phyloP scores from a whole-genome alignment of 2,888 invertebrate species.

The Apodemia zela region DNA sequence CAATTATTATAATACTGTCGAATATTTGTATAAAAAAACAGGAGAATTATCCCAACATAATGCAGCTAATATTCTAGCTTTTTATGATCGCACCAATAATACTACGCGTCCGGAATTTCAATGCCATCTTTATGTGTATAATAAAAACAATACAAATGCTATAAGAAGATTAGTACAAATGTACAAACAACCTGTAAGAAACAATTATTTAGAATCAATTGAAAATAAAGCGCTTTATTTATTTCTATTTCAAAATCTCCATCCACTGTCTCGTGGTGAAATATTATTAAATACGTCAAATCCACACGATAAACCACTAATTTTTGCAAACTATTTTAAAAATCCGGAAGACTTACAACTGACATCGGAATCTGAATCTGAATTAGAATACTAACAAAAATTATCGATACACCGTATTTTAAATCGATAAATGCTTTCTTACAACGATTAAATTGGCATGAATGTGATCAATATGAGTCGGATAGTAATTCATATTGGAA shows the following conservation, averaged over 20 bases:
- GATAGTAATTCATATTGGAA: constrained; percentile 49
- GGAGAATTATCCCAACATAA: constrained; percentile 70
- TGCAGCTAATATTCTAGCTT: constrained; percentile 75
- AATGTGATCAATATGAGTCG: constrained; percentile 41
- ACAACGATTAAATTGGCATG: constrained; percentile 42
- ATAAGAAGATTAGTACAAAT: constrained; percentile 1
- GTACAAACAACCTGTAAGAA: constrained; percentile 41
- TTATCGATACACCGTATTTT: too few species aligned
- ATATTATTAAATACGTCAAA: constrained; percentile 77
- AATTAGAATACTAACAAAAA: too few species aligned
- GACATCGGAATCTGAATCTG: constrained; percentile 31
- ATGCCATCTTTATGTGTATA: constrained; percentile 39
- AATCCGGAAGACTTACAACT: constrained; percentile 73
- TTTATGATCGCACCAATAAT: constrained; percentile 43
- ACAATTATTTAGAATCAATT: constrained; percentile 42
- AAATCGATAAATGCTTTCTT: constrained; percentile 43
- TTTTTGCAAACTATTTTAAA: constrained; percentile 82
- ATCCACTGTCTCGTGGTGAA: constrained; percentile 75
- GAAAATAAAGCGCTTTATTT: constrained; percentile 42
- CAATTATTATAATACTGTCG: constrained; percentile 47
- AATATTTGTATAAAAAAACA: constrained; percentile 72
- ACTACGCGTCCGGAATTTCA: constrained; percentile 50
- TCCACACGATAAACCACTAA: constrained; percentile 79
- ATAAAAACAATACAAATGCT: constrained; percentile 44
- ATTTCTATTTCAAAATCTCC: constrained; percentile 53